Percentiles rank a stretch among this genome's conserved stretches.
phyloP scores from a whole-genome alignment of 2,797 vertebrate genomes.

The Dryobates pubescens region DNA sequence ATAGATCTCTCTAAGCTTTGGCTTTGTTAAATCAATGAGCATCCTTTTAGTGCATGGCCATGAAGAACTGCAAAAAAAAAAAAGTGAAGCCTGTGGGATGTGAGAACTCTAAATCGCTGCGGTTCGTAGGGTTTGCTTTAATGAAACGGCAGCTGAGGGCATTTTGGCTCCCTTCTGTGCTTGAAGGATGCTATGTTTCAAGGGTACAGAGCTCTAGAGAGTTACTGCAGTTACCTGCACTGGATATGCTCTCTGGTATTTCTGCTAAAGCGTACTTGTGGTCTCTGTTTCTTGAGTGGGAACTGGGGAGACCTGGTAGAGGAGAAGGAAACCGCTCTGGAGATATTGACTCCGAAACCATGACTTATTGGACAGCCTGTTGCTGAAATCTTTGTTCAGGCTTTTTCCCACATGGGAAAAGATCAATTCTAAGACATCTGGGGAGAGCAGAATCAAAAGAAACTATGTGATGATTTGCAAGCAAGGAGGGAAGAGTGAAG shows the following conservation, averaged over 20 bases:
- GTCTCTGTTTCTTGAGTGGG: not conserved
- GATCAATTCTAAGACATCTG: constrained; percentile 3
- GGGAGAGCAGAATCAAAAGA: not conserved
- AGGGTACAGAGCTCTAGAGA: not conserved
- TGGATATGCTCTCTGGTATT: not conserved
- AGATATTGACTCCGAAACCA: not conserved
- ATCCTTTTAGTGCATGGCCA: constrained; percentile 19
- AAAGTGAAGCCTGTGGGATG: not conserved
- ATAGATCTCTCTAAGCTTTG: constrained; percentile 58
- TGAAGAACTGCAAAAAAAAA: constrained; percentile 22
- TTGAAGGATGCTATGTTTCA: not conserved
- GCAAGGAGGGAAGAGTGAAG: not conserved
- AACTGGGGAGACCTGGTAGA: not conserved
- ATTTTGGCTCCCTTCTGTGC: not conserved
- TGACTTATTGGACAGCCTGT: not conserved
- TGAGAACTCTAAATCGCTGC: constrained; percentile 16
- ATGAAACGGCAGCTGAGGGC: not conserved
- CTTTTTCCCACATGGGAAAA: not conserved
- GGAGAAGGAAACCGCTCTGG: not conserved
- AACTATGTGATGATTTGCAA: not conserved
- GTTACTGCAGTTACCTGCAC: not conserved
- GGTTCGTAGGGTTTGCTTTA: constrained; percentile 3
- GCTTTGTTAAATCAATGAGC: constrained; percentile 60
- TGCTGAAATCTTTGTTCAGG: constrained; percentile 5
- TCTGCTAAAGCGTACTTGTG: not conserved